Percentiles rank a stretch among this genome's conserved stretches.
These are phyloP conservation scores for Tachysurus vachellii DNA, from an alignment of 2,113 vertebrate genomes.

Conservation along the genomic window DNA sequence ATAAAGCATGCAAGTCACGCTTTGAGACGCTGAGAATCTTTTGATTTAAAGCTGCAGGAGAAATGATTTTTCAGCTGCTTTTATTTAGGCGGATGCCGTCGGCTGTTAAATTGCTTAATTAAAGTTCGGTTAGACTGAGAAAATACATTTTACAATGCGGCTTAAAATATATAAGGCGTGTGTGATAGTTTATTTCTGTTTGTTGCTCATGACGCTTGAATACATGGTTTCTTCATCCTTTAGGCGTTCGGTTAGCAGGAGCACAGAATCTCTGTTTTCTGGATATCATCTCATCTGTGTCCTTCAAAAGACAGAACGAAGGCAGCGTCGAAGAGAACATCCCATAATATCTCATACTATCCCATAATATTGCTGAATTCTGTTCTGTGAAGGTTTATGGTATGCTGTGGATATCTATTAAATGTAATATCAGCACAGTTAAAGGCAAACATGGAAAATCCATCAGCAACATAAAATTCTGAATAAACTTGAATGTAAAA, in stretches of 20 bases:
- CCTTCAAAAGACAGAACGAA: neutral
- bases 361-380: neutral
- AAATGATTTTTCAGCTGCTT: constrained; percentile 1
- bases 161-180: neutral
- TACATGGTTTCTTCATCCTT: too few species aligned
- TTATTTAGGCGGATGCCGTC: neutral
- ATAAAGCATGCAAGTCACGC: neutral
- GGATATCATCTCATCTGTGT: neutral
- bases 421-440: neutral
- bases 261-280: neutral
- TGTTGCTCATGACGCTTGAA: neutral
- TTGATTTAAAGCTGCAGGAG: neutral
- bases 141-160: neutral
- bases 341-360: neutral
- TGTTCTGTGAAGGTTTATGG: neutral
- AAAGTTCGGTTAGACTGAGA: neutral
- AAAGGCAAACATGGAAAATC: constrained; percentile 27
- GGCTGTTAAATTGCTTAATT: neutral
- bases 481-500: constrained; percentile 43
- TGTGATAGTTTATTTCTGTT: neutral
- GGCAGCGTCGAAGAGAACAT: neutral
- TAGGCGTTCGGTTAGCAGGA: neutral
- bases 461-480: constrained; percentile 26
- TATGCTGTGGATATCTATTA: neutral
- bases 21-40: neutral